Evolutionary conservation across 1,140 invertebrate species (phyloP), one percentile per base, ranked within the genome.

Genomic region (Papilio aristodemus): DNA sequence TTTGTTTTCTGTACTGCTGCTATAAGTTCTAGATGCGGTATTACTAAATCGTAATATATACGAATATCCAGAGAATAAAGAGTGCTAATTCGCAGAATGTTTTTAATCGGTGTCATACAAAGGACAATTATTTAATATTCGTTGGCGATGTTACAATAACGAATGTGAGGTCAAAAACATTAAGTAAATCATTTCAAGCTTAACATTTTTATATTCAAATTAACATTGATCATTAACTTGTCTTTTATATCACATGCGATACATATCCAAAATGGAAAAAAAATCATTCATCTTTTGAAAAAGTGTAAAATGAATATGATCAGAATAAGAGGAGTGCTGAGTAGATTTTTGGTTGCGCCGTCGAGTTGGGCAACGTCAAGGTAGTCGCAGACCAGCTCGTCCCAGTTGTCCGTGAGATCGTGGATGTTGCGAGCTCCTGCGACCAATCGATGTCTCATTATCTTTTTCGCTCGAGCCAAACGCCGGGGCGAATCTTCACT

Each of bases 341-440:
- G 13, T 3, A 14, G n/a, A 32, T 19, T 66, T 36, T 3, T 32
- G 7, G 13, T 50, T 7, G 50, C 27, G 19, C 43, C 59, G 38
- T 84, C 73, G 8, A 89, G 71, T 9, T 86, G 69, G 0, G 79
- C 69, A 4, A 82, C 70, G 59, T 91, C 89, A 1, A 91, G 77
- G 62, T 91, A 89, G 38, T 91, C 89, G 46, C 89, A 91, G 1
- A 91, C 69, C 75, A 84, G 68, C 2, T 89, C 81, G 43, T 89
- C 86, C 87, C 87, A 89, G 37, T 91, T 81, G 14, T 90, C 80
- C 0, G 80, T 85, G 0, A 91, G 72, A 0, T 89, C 85, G 6
- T 83, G 75, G 27, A 89, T 82, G 58, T 72, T 81, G 9, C 72
- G 78, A 4, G 87, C 82, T 19, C 74, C 74, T 0, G 80, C 71